Percentiles rank a stretch among this genome's conserved stretches.
Evolutionary conservation across 1,140 invertebrate species (phyloP).

Genomic region (Phthorimaea operculella): DNA sequence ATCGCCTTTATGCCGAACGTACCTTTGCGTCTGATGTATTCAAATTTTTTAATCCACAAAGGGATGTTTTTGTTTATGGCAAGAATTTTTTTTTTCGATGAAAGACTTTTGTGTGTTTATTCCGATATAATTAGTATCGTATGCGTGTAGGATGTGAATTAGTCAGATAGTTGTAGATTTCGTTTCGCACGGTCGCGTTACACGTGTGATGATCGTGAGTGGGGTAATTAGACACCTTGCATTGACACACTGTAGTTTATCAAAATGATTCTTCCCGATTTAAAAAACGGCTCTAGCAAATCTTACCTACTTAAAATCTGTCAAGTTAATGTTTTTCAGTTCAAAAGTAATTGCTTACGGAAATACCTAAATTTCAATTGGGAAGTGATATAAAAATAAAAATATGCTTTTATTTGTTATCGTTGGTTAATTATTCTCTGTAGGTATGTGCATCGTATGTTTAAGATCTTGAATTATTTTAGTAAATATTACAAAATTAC

Average conservation of each 20-base stretch:
- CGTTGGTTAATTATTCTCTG: no score
- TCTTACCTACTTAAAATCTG: no score
- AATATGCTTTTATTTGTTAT: no score
- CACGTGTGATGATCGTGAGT: slow-evolving; percentile 28
- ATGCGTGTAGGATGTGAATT: slow-evolving; percentile 17
- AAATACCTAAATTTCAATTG: no score
- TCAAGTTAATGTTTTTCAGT: no score
- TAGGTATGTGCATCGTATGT: no score
- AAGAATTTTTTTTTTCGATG: background rate
- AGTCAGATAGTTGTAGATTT: slow-evolving; percentile 11
- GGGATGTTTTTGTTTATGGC: slow-evolving; percentile 46
- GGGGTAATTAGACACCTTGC: slow-evolving; percentile 23
- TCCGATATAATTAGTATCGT: slow-evolving; percentile 38
- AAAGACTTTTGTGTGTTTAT: background rate
- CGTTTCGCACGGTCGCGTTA: slow-evolving; percentile 35
- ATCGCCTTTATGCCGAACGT: slow-evolving; percentile 33
- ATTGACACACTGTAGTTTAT: slow-evolving; percentile 11
- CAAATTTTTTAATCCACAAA: slow-evolving; percentile 33
- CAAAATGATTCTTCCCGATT: background rate
- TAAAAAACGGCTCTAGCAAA: no score
- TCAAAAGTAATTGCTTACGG: no score
- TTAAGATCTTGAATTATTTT: no score
- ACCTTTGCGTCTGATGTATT: slow-evolving; percentile 20
- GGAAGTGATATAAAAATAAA: no score
- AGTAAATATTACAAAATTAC: no score